Percentiles rank a stretch among this genome's conserved stretches.
These are phyloP conservation scores for Octomys mimax DNA, from an alignment of 2,797 vertebrate genomes.

Conservation along the genomic window DNA sequence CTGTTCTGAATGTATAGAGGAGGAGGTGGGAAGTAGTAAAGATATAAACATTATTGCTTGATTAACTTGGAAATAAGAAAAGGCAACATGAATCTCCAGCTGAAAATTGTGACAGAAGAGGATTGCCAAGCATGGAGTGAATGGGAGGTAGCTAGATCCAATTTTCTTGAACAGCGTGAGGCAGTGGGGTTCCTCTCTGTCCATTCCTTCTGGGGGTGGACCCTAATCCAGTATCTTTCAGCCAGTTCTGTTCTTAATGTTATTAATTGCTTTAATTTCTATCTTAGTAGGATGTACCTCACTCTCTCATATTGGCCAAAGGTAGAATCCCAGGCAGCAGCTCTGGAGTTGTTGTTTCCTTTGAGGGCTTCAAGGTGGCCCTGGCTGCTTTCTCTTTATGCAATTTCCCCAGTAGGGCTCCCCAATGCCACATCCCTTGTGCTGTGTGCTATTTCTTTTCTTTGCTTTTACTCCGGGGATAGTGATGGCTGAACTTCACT, in stretches of 20 bases:
- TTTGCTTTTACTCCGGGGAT: neutral
- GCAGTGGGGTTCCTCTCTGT: neutral
- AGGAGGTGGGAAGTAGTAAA: neutral
- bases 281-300: neutral
- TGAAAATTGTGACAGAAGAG: neutral
- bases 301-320: neutral
- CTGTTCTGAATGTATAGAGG: neutral
- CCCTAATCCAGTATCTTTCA: neutral
- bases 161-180: neutral
- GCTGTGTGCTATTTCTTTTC: neutral
- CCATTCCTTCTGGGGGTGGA: neutral
- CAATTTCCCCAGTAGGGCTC: neutral
- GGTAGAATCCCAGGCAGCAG: neutral
- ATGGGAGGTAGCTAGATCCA: neutral
- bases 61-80: conserved; percentile 34
- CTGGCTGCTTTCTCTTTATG: neutral
- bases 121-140: neutral
- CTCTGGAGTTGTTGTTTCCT: neutral
- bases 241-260: neutral
- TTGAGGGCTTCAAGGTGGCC: neutral
- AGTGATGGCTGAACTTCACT: neutral
- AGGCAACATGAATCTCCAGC: neutral
- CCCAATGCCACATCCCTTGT: neutral
- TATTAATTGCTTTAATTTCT: neutral
- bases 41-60: neutral